These are phyloP conservation scores for Eucera pruinosa DNA, from an alignment of 2,888 invertebrate genomes.

Conservation along the genomic window DNA sequence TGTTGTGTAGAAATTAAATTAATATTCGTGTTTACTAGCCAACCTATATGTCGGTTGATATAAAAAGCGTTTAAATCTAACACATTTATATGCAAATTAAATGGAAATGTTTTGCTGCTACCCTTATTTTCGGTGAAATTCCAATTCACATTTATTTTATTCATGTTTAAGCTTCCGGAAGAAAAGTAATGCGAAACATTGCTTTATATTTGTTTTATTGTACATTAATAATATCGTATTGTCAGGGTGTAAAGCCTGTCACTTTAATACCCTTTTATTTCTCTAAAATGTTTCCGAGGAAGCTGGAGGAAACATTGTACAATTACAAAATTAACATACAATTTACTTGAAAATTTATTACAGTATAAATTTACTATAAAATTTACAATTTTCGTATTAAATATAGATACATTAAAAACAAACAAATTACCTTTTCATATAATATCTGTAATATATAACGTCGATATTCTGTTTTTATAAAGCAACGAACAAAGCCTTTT, in stretches of 20 bases:
- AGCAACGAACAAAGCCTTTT: too few relatives aligned
- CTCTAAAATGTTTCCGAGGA: background rate
- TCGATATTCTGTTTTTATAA: too few relatives aligned
- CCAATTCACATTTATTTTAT: background rate
- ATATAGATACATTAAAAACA: too few relatives aligned
- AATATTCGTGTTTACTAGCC: background rate
- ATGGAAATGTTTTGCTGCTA: background rate
- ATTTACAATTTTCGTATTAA: too few relatives aligned
- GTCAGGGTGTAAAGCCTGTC: background rate
- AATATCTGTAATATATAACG: too few relatives aligned
- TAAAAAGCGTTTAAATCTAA: background rate
- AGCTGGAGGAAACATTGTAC: background rate
- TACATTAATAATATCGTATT: background rate
- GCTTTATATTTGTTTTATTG: background rate
- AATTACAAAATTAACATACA: slow-evolving; percentile 6
- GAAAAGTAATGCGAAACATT: background rate
- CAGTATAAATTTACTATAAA: background rate
- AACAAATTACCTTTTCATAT: too few relatives aligned
- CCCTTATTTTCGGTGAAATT: background rate
- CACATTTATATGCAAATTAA: slow-evolving; percentile 13
- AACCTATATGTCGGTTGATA: background rate
- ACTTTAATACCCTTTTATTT: background rate
- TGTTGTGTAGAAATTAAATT: background rate
- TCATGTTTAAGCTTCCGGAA: background rate
- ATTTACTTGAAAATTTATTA: background rate